Base-by-base conservation (phyloP, 2,888 invertebrate species). In the Hypsopygia costalis region DNA sequence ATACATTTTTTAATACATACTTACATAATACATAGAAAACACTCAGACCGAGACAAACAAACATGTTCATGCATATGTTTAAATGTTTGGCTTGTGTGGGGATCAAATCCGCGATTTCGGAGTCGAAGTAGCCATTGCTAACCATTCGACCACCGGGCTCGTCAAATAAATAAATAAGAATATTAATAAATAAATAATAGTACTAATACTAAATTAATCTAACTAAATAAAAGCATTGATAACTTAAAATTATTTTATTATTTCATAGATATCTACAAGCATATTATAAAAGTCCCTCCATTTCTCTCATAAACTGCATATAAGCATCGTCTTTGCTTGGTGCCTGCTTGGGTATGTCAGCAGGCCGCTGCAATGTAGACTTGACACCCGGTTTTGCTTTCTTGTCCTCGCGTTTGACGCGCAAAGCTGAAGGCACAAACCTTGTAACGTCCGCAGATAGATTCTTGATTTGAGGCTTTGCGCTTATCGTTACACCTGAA, bases 251-350 rank as follows among this genome's bases (percentile, higher is more conserved):
- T 4, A 16, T 16, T 31, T 31, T 31, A 31, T 39, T 39, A 16
- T 11, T 33, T 28, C 12, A 39, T 38, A 31, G n/a, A 10, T 32
- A 28, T 28, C 33, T 39, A 39, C 39, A 16, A 16, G 4, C 16
- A 39, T 11, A 46, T 51, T 92, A 98, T 71, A 99, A 90, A 20
- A 99, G 87, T 36, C 95, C 97, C 70, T 98, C 95, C 97, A 99
- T 98, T 89, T 99, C 99, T 74, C 94, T 94, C 98, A 99, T 98
- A 74, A 99, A 99, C 77, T 97, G 97, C 90, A 97, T 95, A 67
- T 99, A 99, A 7, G 98, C 99, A 71, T 99, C 99, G 71, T 99
- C 99, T 75, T 98, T 99, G 43, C 95, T 97, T 0, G 91, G 91
- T 1, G 69, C 74, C 46, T 85, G 89, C 43, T 89, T 88, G 1